A percentile compares a stretch with the other conserved stretches of the same genome.
Evolutionary conservation across 2,797 vertebrate genomes (phyloP).

Genomic region (Podargus strigoides): DNA sequence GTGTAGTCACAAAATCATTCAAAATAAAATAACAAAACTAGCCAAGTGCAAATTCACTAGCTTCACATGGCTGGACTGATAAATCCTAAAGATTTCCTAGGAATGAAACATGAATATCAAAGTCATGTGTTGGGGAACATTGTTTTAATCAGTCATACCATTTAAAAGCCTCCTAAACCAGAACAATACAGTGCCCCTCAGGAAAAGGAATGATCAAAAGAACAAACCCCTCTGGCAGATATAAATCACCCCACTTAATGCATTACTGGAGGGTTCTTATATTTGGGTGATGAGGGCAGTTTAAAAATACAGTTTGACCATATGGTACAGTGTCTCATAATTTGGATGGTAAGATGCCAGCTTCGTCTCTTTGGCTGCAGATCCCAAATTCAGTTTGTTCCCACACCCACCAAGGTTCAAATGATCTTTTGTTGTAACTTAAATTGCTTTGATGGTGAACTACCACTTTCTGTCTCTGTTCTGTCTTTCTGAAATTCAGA

Average conservation of each 20-base stretch:
- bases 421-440: neutral
- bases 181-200: slow-evolving; percentile 29
- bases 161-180: slow-evolving; percentile 42
- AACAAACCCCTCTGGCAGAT: slow-evolving; percentile 36
- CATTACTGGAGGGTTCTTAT: slow-evolving; percentile 1
- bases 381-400: neutral
- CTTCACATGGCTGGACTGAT: neutral
- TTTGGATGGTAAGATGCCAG: neutral
- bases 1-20: neutral
- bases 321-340: neutral
- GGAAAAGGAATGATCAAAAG: slow-evolving; percentile 59
- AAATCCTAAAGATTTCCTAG: slow-evolving; percentile 35
- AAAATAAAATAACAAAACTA: neutral
- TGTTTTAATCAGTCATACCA: slow-evolving; percentile 55
- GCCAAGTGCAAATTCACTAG: slow-evolving; percentile 2
- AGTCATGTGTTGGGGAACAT: slow-evolving; percentile 45
- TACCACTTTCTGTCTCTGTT: neutral
- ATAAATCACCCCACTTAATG: slow-evolving; percentile 52
- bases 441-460: neutral
- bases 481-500: neutral
- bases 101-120: slow-evolving; percentile 47
- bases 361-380: neutral
- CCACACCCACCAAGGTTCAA: neutral
- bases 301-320: neutral
- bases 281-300: neutral